These are phyloP conservation scores for Gnatocerus cornutus DNA, from an alignment of 2,888 invertebrate genomes.

Conservation along the genomic window DNA sequence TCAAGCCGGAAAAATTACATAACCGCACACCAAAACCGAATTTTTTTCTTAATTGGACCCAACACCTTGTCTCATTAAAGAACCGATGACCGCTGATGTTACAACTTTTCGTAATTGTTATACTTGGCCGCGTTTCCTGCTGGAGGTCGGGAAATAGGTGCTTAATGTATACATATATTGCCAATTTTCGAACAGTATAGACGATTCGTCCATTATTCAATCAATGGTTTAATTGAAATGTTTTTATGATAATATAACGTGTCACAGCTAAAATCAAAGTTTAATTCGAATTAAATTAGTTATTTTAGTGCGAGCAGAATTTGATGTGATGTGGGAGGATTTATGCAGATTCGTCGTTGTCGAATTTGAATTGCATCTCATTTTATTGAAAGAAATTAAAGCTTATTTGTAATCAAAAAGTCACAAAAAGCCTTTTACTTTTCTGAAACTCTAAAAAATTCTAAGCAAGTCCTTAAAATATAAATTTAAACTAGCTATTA, in stretches of 20 bases:
- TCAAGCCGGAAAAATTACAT: constrained; percentile 9
- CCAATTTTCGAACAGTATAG: constrained; percentile 20
- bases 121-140: no score
- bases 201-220: constrained; percentile 26
- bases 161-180: constrained; percentile 23
- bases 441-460: no score
- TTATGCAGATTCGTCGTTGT: background rate
- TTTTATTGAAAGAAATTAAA: no score
- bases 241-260: constrained; percentile 8
- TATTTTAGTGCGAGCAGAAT: background rate
- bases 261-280: constrained; percentile 23
- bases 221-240: constrained; percentile 22
- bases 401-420: no score
- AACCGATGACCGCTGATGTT: constrained; percentile 21
- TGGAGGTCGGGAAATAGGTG: no score
- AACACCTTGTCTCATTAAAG: constrained; percentile 29
- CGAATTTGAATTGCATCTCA: no score
- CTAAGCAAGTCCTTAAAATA: no score
- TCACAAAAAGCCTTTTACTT: no score
- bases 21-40: background rate
- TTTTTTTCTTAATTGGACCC: constrained; percentile 22
- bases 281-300: constrained; percentile 17
- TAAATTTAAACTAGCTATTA: no score
- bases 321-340: background rate
- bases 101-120: background rate